These are phyloP conservation scores for Dipodomys merriami DNA, from an alignment of 2,113 vertebrate genomes.

Conservation along the genomic window DNA sequence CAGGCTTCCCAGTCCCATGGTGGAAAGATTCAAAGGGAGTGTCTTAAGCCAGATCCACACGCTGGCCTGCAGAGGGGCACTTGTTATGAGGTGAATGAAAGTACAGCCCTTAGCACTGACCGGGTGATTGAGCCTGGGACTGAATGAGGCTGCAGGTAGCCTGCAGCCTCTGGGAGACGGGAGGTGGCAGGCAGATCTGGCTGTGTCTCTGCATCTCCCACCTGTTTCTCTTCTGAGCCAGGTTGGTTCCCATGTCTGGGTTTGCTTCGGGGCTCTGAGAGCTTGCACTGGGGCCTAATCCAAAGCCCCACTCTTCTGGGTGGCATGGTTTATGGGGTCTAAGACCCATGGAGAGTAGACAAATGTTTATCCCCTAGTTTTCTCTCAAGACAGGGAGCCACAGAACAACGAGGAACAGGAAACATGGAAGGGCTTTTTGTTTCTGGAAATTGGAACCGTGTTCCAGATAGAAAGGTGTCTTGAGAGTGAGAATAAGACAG, in stretches of 20 bases:
- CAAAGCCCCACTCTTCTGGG: not conserved
- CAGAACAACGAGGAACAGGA: not conserved
- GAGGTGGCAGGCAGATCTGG: not conserved
- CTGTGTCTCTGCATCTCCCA: not conserved
- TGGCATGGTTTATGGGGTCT: accelerated
- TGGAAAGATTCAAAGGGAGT: not conserved
- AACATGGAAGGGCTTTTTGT: not conserved
- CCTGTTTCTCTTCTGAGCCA: not conserved
- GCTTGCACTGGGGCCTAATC: not conserved
- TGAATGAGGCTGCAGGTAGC: no score
- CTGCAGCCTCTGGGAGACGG: not conserved
- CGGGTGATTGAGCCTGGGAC: no score
- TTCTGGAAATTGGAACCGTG: not conserved
- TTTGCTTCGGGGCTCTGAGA: accelerated
- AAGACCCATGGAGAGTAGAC: not conserved
- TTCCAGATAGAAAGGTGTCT: not conserved
- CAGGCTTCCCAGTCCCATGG: not conserved
- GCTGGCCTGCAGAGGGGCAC: not conserved
- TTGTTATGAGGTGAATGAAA: accelerated
- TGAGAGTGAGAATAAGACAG: slow-evolving; percentile 65
- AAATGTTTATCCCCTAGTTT: not conserved
- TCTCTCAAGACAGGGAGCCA: not conserved
- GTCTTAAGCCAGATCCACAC: not conserved
- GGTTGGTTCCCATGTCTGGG: accelerated
- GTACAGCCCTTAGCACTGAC: not conserved